Conservation (phyloP, 2,113 vertebrate species). For the Brachyhypopomus occidentalis region DNA sequence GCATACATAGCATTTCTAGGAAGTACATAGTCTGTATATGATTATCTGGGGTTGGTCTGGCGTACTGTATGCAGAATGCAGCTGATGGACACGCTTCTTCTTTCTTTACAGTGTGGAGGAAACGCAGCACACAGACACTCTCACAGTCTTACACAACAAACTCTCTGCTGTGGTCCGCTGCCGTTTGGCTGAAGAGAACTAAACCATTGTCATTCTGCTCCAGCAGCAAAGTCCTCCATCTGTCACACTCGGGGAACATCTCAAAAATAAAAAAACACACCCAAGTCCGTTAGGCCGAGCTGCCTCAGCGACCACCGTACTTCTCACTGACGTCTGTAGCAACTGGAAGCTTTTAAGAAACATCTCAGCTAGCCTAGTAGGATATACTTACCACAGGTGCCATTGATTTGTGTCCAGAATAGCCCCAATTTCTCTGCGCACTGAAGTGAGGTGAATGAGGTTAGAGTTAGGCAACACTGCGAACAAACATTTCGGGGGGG, state of each 20-base stretch:
- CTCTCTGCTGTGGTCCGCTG: slow-evolving; percentile 56
- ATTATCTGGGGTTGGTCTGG: neutral
- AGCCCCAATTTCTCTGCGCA: neutral
- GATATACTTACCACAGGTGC: neutral
- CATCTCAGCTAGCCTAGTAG: neutral
- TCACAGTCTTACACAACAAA: slow-evolving; percentile 35
- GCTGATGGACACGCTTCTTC: neutral
- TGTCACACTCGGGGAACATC: slow-evolving; percentile 21
- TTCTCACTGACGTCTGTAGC: neutral
- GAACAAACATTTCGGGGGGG: neutral
- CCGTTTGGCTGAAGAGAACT: slow-evolving; percentile 22
- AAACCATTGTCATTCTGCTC: slow-evolving; percentile 27
- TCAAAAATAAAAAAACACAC: slow-evolving; percentile 24
- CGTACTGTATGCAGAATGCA: neutral
- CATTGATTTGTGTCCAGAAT: neutral
- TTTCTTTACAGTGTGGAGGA: neutral
- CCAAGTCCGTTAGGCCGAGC: slow-evolving; percentile 2
- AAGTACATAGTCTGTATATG: neutral
- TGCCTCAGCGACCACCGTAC: neutral
- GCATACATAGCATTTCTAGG: neutral
- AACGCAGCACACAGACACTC: neutral
- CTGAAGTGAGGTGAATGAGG: neutral
- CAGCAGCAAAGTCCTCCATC: slow-evolving; percentile 7
- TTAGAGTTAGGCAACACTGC: neutral
- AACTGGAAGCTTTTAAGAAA: neutral